Evolutionary conservation across 2,888 invertebrate genomes (phyloP), one percentile per base, ranked within the genome.

Genomic region (Dendrolimus houi): DNA sequence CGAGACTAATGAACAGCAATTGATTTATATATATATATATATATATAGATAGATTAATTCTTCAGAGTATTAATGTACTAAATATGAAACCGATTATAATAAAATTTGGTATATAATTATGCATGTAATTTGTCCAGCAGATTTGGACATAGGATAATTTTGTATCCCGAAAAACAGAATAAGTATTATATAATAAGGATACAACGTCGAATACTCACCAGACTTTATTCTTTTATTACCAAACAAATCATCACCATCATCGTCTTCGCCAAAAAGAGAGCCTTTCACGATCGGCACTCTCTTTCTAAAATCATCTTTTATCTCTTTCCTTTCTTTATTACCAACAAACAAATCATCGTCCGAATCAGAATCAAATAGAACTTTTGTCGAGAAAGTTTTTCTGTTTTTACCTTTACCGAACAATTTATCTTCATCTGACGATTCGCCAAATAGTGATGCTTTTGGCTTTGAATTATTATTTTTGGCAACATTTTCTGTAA

Each of bases 261-360:
- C 79, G 53, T 81, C 85, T 65, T 87, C 88, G 56, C 79, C 82
- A 54, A 91, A 90, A 42, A 89, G 65, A 10, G 81, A 75, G 41
- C 63, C 65, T 61, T 78, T 81, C 7, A 74, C 71, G 12, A 47
- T 47, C 47, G 47, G 47, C 9, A 12, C 47, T 6, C 47, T 47
- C 12, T 47, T 47, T 29, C 29, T 29, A 29, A 29, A 29, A 41
- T 70, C 70, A 9, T 58, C 57, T 61, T 62, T 63, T 59, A 60
- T 60, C 1, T 64, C 59, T 1, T 60, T 58, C 55, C 61, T 66
- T 59, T 60, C 64, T 58, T 64, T 64, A 61, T 67, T 71, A 14
- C 66, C 64, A 29, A 68, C 68, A 64, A 89, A 87, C 12, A 88
- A 60, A 41, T 87, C 85, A 52, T 80, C 81, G 53, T 85, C 86